Evolutionary conservation across 2,797 vertebrate genomes (phyloP).

Genomic region (Allobates femoralis): DNA sequence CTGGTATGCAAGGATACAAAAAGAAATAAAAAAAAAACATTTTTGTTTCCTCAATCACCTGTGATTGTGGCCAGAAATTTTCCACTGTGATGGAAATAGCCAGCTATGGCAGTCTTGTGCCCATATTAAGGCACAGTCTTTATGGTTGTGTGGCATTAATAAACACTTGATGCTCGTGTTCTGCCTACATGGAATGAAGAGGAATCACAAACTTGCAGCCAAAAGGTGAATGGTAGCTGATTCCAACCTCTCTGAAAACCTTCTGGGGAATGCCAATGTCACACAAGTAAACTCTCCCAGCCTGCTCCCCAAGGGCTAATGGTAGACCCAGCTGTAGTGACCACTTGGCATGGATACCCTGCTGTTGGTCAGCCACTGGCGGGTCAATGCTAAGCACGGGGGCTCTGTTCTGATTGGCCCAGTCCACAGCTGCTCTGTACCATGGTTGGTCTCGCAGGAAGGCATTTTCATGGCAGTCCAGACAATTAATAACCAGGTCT

Average conservation of each 20-base stretch:
- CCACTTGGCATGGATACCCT: constrained; percentile 95
- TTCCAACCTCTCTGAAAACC: constrained; percentile 95
- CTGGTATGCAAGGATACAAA: background rate
- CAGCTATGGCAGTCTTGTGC: constrained; percentile 29
- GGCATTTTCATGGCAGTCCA: constrained; percentile 95
- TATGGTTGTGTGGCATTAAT: constrained; percentile 47
- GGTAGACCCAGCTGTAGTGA: constrained; percentile 93
- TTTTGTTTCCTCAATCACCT: background rate
- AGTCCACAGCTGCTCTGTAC: constrained; percentile 93
- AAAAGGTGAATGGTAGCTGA: constrained; percentile 95
- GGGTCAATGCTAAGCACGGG: constrained; percentile 96
- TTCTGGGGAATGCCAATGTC: constrained; percentile 95
- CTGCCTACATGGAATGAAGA: constrained; percentile 85
- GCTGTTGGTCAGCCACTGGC: constrained; percentile 85
- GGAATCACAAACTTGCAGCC: constrained; percentile 98
- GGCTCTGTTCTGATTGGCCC: constrained; percentile 96
- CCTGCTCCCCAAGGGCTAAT: constrained; percentile 86
- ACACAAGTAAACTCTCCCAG: constrained; percentile 91
- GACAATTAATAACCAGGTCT: constrained; percentile 97
- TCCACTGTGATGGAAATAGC: constrained; percentile 58
- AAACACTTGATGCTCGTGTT: constrained; percentile 44
- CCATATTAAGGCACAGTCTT: constrained; percentile 31
- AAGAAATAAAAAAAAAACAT: background rate
- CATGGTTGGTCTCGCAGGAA: constrained; percentile 95
- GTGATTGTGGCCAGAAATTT: background rate